Evolutionary conservation across 1,140 invertebrate genomes (phyloP).

Genomic region (Sinonovacula constricta): DNA sequence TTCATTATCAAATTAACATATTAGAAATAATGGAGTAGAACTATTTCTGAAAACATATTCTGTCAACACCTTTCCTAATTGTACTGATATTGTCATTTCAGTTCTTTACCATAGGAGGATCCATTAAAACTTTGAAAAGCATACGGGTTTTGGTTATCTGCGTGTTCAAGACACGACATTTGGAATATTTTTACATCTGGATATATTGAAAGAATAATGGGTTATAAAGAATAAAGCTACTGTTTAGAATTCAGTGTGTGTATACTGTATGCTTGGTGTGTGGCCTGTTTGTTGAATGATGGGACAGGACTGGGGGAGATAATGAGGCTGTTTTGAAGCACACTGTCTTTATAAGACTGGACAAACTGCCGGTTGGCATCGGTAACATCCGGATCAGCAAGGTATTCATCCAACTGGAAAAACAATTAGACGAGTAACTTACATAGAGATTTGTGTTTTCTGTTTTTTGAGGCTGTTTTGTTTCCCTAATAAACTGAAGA

Average conservation of each 20-base stretch:
- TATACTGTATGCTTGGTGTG: constrained; percentile 66
- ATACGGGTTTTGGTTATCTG: no score
- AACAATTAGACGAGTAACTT: constrained; percentile 22
- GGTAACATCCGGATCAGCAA: constrained; percentile 85
- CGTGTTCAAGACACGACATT: no score
- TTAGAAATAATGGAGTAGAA: no score
- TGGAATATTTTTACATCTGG: no score
- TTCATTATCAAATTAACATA: no score
- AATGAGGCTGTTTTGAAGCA: constrained; percentile 34
- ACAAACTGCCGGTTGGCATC: constrained; percentile 83
- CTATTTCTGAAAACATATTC: no score
- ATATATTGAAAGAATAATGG: no score
- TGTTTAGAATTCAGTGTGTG: constrained; percentile 11
- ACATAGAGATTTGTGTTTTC: constrained; percentile 78
- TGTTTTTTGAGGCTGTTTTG: neutral
- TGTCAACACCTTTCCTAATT: no score
- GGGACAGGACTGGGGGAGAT: constrained; percentile 55
- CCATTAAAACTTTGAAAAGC: no score
- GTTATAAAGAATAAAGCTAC: no score
- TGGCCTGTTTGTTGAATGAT: constrained; percentile 58
- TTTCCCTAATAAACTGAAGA: neutral
- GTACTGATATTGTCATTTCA: no score
- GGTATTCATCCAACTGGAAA: constrained; percentile 85
- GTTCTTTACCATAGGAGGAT: no score
- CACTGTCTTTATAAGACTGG: constrained; percentile 60